These are phyloP conservation scores for Eudyptes chrysolophus DNA, from an alignment of 2,113 vertebrate species.

Conservation along the genomic window DNA sequence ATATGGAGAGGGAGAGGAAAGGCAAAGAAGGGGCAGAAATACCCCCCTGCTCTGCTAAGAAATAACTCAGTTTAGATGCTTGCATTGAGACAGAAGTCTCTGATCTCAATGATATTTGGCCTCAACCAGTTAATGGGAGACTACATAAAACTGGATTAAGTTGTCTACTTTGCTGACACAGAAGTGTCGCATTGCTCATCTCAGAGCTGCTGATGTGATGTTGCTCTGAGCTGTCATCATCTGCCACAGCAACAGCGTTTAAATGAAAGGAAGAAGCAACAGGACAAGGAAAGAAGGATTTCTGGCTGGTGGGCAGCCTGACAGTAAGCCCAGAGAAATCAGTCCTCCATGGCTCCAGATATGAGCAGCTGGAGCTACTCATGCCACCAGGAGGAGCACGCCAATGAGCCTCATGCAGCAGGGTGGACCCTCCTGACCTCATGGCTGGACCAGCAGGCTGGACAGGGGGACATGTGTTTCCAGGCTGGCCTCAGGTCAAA, in stretches of 20 bases:
- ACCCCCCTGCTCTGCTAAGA: background rate
- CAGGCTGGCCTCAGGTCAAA: background rate
- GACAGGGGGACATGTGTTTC: background rate
- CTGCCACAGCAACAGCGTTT: background rate
- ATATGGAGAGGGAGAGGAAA: background rate
- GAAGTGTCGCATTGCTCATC: background rate
- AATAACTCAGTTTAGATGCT: background rate
- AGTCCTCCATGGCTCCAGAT: background rate
- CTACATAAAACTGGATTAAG: background rate
- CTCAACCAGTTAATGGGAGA: background rate
- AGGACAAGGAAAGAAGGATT: background rate
- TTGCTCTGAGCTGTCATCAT: background rate
- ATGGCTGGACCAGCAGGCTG: background rate
- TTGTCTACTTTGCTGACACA: background rate
- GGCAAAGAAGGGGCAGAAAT: background rate
- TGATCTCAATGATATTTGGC: background rate
- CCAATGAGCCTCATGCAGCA: rapidly evolving
- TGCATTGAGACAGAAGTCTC: background rate
- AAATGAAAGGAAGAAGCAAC: background rate
- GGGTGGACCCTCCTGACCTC: background rate
- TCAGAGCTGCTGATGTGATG: background rate
- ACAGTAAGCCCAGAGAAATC: background rate
- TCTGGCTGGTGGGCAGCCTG: background rate
- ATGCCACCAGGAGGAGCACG: rapidly evolving
- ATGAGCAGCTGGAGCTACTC: background rate